Percentiles rank a stretch among this genome's conserved stretches.
These are phyloP conservation scores for Daptonema setosum DNA, from an alignment of 2,888 invertebrate genomes.

Conservation along the genomic window DNA sequence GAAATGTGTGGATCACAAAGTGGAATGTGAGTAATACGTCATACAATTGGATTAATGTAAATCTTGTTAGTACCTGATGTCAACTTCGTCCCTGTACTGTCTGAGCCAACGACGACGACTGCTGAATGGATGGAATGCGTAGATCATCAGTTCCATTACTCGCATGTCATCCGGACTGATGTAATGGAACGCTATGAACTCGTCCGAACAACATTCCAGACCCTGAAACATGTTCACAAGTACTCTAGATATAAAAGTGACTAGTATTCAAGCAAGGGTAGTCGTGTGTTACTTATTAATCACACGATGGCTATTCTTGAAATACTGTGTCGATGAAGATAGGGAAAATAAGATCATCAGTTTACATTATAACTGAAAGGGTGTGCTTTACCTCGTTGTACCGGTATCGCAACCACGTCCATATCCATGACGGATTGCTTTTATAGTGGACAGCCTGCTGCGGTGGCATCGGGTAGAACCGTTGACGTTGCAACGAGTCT, in stretches of 20 bases:
- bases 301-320: too few relatives aligned
- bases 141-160: not conserved
- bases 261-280: too few relatives aligned
- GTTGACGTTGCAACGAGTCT: not conserved
- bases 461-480: not conserved
- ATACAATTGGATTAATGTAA: too few relatives aligned
- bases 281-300: too few relatives aligned
- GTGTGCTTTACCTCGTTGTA: too few relatives aligned
- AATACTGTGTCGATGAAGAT: too few relatives aligned
- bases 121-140: not conserved
- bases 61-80: too few relatives aligned
- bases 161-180: not conserved
- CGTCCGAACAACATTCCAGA: not conserved
- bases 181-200: constrained; percentile 1
- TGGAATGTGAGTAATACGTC: too few relatives aligned
- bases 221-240: constrained; percentile 3
- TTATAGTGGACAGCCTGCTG: not conserved
- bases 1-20: too few relatives aligned
- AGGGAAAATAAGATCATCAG: too few relatives aligned
- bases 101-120: not conserved
- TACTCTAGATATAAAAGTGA: too few relatives aligned
- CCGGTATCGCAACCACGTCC: not conserved
- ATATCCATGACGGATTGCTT: not conserved
- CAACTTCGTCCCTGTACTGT: not conserved
- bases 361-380: too few relatives aligned